Evolutionary conservation across 2,797 vertebrate species (phyloP).

Genomic region (Mycteria americana): DNA sequence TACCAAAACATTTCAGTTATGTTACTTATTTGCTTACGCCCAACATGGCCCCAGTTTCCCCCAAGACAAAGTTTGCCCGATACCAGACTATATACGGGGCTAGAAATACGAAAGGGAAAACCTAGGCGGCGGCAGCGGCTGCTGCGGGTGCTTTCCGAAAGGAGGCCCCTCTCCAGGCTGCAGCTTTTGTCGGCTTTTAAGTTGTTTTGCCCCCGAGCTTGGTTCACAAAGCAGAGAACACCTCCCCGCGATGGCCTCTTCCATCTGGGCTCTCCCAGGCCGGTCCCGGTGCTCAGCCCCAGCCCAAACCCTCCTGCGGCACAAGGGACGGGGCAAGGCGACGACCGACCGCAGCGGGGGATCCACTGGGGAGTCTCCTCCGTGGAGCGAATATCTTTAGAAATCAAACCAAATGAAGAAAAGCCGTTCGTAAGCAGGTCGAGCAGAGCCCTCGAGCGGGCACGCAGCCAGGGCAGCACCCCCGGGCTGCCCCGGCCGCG

Average conservation of each 20-base stretch:
- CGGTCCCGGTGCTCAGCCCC: background rate
- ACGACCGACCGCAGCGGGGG: rapidly evolving
- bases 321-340: rapidly evolving
- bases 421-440: background rate
- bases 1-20: background rate
- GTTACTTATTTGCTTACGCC: background rate
- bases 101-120: background rate
- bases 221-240: background rate
- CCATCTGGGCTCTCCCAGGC: background rate
- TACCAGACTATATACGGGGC: rapidly evolving
- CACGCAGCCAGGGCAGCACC: background rate
- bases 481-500: rapidly evolving
- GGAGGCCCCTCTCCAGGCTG: background rate
- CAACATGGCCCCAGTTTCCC: background rate
- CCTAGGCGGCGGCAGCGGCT: background rate
- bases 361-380: background rate
- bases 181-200: background rate
- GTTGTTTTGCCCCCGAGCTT: background rate
- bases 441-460: background rate
- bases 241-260: background rate
- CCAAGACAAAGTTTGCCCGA: background rate
- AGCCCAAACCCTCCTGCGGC: rapidly evolving
- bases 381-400: rapidly evolving
- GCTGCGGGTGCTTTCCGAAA: background rate
- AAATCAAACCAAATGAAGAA: background rate